Conservation (phyloP, 2,113 vertebrate genomes). For the Gorsachius goisagi region DNA sequence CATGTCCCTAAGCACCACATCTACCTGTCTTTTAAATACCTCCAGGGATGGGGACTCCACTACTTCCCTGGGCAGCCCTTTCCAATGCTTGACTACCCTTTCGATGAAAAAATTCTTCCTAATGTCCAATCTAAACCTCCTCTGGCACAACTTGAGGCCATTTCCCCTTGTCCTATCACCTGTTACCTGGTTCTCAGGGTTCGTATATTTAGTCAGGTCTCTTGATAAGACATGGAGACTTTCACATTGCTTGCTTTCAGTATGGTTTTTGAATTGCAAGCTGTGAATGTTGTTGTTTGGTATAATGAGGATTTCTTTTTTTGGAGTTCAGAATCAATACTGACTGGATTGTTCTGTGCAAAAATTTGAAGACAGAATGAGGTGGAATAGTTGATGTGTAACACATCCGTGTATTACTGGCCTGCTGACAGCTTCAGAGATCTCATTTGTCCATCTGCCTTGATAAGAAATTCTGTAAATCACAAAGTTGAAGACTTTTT, state of each 20-base stretch:
- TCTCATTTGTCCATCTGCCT: background rate
- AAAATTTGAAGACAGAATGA: background rate
- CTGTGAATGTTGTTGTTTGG: background rate
- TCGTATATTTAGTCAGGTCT: background rate
- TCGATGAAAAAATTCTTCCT: too few relatives aligned
- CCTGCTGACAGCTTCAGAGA: background rate
- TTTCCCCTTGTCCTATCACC: too few relatives aligned
- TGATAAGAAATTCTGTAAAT: background rate
- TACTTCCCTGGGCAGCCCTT: too few relatives aligned
- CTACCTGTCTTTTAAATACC: too few relatives aligned
- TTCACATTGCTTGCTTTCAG: background rate
- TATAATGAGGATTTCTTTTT: background rate
- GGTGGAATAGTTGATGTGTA: background rate
- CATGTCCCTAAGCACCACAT: too few relatives aligned
- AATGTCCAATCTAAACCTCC: too few relatives aligned
- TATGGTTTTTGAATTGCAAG: background rate
- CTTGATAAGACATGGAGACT: background rate
- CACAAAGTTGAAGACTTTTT: background rate
- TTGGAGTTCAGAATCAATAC: background rate
- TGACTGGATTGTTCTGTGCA: background rate
- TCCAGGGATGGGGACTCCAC: too few relatives aligned
- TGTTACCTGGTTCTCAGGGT: background rate
- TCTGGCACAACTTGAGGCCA: too few relatives aligned
- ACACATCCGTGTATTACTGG: background rate
- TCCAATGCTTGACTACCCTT: too few relatives aligned